Base-by-base conservation (phyloP, 2,797 vertebrate genomes). In the Pygocentrus nattereri region DNA sequence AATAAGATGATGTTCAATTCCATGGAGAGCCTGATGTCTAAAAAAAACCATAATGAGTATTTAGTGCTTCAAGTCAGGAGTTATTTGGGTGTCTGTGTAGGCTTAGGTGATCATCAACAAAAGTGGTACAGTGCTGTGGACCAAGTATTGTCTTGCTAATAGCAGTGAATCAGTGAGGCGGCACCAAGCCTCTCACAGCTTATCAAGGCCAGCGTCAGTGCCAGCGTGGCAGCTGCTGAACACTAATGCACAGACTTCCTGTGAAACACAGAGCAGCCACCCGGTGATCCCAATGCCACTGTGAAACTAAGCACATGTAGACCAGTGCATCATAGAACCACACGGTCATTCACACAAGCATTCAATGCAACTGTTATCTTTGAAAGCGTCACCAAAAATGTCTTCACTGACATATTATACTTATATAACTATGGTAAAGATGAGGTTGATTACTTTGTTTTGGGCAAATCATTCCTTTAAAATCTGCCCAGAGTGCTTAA, bases 191-290 rank as follows among this genome's bases (percentile, higher is more conserved):
- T 86, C 78, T 83, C 30, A 8, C 81, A 87, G 80, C 91, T 90
- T 92, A 93, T 92, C 91, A 91, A 93, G 90, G 92, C 89, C 88
- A 90, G 88, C 80, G 87, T 85, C 85, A 89, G 88, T 90, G 93
- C 87, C 92, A 91, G 92, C 88, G 87, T 89, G 91, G 93, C 93
- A 94, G 90, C 91, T 93, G 91, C 90, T 88, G 88, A 90, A 89
- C 88, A 84, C 88, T 92, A 93, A 81, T 89, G 87, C 89, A 89
- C 91, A 89, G 90, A 89, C 89, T 88, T 90, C 83, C 91, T 92
- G 91, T 87, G 90, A 91, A 93, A 92, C 88, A 91, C 68, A 74
- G 69, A 80, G 23, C 44, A 41, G 70, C 68, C 80, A 81, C 75
- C 64, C 72, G 80, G 56, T 44, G 80, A 82, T 70, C 56, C 50